Evolutionary conservation across 1,140 invertebrate species (phyloP).

Genomic region (Drosophila simulans): DNA sequence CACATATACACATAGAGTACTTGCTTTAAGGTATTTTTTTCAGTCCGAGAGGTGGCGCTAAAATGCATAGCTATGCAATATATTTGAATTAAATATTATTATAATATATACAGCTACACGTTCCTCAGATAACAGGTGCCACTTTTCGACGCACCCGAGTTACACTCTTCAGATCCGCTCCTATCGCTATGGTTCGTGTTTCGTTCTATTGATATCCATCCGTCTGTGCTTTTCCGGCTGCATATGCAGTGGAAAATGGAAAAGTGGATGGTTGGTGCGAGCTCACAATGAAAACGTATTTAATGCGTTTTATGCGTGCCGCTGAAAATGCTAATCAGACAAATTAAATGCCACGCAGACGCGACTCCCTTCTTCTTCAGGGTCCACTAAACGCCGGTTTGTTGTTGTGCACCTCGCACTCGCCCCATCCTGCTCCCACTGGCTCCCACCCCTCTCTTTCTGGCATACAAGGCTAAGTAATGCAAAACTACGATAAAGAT

Average conservation of each 20-base stretch:
- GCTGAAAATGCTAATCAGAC: conserved; percentile 82
- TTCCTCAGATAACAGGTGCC: conserved; percentile 38
- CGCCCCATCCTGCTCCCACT: background rate
- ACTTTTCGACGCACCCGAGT: conserved; percentile 19
- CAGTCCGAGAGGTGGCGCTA: background rate
- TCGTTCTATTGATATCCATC: conserved; percentile 39
- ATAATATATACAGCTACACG: conserved; percentile 10
- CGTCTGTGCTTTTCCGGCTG: conserved; percentile 44
- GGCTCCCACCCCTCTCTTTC: background rate
- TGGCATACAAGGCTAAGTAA: conserved; percentile 34
- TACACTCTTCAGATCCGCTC: conserved; percentile 14
- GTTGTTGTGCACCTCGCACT: conserved; percentile 18
- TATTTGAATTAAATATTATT: conserved; percentile 7
- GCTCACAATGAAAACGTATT: conserved; percentile 49
- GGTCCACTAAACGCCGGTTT: conserved; percentile 48
- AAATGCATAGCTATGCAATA: background rate
- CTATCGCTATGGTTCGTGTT: conserved; percentile 35
- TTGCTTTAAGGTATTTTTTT: background rate
- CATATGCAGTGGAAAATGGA: conserved; percentile 3
- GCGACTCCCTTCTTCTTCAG: conserved; percentile 31
- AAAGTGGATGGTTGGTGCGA: background rate
- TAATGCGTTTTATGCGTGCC: conserved; percentile 82
- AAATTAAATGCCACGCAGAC: conserved; percentile 77
- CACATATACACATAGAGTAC: background rate
- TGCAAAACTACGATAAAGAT: conserved; percentile 9